A percentile compares a stretch with the other conserved stretches of the same genome.
Evolutionary conservation across 35 echinoderm and acorn worm genomes (phyloP).

Genomic region (Heliocidaris erythrogramma): DNA sequence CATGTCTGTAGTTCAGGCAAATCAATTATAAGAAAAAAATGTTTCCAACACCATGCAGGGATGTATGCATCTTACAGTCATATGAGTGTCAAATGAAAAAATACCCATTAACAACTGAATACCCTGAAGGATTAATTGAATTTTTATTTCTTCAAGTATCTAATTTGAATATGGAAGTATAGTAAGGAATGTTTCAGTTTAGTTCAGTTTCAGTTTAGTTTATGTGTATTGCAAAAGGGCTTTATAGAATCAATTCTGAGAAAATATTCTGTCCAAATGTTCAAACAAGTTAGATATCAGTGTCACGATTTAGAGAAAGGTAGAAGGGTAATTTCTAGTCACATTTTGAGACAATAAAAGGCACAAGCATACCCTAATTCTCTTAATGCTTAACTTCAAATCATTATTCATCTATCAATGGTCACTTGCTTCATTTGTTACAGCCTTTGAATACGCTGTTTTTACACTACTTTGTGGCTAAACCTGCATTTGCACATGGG

Average conservation of each 20-base stretch:
- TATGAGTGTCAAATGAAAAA: neutral
- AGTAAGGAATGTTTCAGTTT: too few relatives aligned
- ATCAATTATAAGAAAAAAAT: neutral
- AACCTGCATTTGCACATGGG: conserved; percentile 92
- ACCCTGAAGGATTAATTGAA: too few relatives aligned
- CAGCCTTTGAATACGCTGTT: conserved; percentile 94
- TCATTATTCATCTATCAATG: neutral
- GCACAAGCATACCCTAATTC: too few relatives aligned
- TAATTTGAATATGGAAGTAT: too few relatives aligned
- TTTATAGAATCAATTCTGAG: neutral
- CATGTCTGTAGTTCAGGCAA: neutral
- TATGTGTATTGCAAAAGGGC: neutral
- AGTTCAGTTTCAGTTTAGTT: too few relatives aligned
- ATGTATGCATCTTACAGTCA: neutral
- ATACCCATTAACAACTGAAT: neutral
- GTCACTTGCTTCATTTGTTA: conserved; percentile 20
- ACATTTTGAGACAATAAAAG: neutral
- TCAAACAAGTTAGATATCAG: neutral
- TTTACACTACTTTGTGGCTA: conserved; percentile 97
- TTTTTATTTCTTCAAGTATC: too few relatives aligned
- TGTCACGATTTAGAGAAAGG: neutral
- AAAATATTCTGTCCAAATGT: neutral
- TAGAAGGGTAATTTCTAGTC: neutral
- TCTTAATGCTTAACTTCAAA: neutral
- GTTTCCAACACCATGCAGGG: neutral